Conservation (phyloP, 2,113 vertebrate genomes). For the Oriolus oriolus region DNA sequence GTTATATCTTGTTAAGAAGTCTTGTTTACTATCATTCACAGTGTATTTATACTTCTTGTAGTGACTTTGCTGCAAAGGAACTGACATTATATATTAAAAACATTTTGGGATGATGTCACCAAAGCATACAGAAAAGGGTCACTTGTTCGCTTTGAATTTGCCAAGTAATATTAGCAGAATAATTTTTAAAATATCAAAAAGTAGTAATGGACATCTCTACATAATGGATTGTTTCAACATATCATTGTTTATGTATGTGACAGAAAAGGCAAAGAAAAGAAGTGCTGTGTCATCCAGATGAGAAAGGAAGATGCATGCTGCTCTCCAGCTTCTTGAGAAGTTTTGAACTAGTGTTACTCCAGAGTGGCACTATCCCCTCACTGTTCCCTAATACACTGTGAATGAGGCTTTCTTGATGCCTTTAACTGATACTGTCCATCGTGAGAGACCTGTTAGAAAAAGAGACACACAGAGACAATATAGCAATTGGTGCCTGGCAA, state of each 20-base stretch:
- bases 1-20: neutral
- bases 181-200: neutral
- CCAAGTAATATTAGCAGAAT: neutral
- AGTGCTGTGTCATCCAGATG: neutral
- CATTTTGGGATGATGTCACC: neutral
- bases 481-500: neutral
- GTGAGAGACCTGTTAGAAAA: neutral
- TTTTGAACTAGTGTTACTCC: neutral
- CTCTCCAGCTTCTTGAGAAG: neutral
- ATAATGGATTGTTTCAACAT: neutral
- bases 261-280: neutral
- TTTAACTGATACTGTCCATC: neutral
- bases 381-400: neutral
- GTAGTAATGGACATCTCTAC: neutral
- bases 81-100: neutral
- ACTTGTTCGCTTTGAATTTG: neutral
- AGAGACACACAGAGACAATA: neutral
- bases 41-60: neutral
- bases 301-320: neutral
- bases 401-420: neutral
- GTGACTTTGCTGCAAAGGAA: neutral
- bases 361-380: neutral
- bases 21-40: neutral
- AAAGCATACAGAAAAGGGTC: neutral
- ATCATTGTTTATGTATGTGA: neutral